Conservation (phyloP, 2,797 vertebrate species). For the Microctenopoma stevenorrisi region DNA sequence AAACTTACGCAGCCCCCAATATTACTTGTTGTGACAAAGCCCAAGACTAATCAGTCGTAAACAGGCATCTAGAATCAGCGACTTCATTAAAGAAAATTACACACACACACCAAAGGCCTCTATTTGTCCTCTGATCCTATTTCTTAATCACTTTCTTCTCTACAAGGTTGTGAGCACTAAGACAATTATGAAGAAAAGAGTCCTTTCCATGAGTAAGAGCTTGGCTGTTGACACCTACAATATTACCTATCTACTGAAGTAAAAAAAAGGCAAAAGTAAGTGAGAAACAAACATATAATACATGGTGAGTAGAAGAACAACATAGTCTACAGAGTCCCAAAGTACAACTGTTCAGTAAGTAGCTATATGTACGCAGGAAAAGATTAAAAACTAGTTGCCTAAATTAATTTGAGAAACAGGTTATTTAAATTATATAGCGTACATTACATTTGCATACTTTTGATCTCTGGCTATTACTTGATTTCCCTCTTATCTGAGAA, state of each 20-base stretch:
- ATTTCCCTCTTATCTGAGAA: slow-evolving; percentile 65
- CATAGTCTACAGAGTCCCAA: slow-evolving; percentile 24
- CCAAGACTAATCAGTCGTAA: slow-evolving; percentile 17
- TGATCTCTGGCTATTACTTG: slow-evolving; percentile 71
- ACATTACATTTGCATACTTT: slow-evolving; percentile 73
- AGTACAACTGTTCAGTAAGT: slow-evolving; percentile 35
- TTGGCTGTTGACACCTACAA: slow-evolving; percentile 27
- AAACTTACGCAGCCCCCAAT: no score
- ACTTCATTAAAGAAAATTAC: not conserved
- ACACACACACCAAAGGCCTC: not conserved
- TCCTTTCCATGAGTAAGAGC: slow-evolving; percentile 70
- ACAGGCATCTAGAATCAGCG: not conserved
- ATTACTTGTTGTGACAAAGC: not conserved
- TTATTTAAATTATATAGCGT: slow-evolving; percentile 61
- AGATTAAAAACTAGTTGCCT: slow-evolving; percentile 47
- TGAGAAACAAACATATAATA: slow-evolving; percentile 33
- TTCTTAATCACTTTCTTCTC: not conserved
- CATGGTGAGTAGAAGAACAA: slow-evolving; percentile 35
- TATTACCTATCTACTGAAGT: slow-evolving; percentile 24
- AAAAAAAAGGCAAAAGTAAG: slow-evolving; percentile 23
- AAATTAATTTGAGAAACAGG: slow-evolving; percentile 62
- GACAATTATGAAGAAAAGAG: slow-evolving; percentile 22
- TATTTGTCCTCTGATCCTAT: not conserved
- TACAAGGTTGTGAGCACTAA: not conserved
- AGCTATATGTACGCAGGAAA: slow-evolving; percentile 36